A percentile compares a stretch with the other conserved stretches of the same genome.
Conservation (phyloP, 2,113 vertebrate species). For the Barnardius zonarius region DNA sequence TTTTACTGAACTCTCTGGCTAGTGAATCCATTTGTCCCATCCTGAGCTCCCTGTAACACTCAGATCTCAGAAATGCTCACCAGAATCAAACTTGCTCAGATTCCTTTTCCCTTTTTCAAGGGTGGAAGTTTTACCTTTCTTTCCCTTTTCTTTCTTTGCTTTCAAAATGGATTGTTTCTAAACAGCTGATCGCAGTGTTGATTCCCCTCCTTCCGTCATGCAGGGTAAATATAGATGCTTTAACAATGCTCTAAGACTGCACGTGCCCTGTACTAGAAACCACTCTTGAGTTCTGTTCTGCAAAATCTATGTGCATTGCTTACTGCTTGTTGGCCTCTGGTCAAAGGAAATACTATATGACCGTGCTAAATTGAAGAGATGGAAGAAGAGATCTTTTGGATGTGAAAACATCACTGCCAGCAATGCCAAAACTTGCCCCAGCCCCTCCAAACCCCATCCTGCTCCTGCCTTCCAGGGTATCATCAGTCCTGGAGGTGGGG, state of each 20-base stretch:
- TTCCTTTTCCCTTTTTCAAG: neutral
- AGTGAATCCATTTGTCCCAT: neutral
- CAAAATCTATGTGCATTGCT: neutral
- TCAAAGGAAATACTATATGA: neutral
- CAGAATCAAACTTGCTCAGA: neutral
- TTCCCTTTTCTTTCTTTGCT: neutral
- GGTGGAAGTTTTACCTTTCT: neutral
- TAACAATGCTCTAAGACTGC: neutral
- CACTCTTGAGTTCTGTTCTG: neutral
- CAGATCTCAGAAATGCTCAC: neutral
- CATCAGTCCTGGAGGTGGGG: neutral
- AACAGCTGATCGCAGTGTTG: neutral
- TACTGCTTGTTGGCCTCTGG: neutral
- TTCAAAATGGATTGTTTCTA: neutral
- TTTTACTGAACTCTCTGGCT: neutral
- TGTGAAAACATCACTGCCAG: neutral
- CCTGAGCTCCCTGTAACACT: neutral
- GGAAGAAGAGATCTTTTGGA: neutral
- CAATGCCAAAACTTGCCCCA: constrained; percentile 21
- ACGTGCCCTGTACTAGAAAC: neutral
- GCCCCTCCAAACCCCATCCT: neutral
- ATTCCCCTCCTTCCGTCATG: neutral
- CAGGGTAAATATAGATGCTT: neutral
- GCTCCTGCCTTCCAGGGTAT: neutral
- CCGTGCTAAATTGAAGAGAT: neutral